Base-by-base conservation (phyloP, 2,888 invertebrate genomes). In the Monoplex corrugatus region DNA sequence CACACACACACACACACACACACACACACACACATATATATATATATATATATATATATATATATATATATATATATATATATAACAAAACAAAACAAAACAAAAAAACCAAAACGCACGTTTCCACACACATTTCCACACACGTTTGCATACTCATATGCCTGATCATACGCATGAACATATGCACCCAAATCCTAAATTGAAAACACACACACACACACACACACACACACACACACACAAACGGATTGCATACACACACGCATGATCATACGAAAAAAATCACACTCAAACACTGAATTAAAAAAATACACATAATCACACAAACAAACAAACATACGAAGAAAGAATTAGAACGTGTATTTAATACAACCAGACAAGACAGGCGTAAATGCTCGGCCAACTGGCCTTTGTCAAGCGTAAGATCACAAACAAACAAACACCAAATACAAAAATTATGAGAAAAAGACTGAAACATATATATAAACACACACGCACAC, bases 141-240 rank as follows among this genome's bases (percentile, higher is more conserved):
- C 38, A 38, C 8, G 35, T 78, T 5, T 38, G 5, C 68, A 68
- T 6, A 68, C 68, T 19, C 28, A 68, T 28, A 16, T 28, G 5
- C 68, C 8, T 28, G 28, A 10, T 19, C 68, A n/a, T 28, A 68
- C n/a, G 28, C 68, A 68, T 28, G 28, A 10, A 68, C 68, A 68
- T 6, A 68, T 6, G 28, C 68, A 68, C 68, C 8, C 19, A 68
- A 10, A 68, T 6, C 13, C 19, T 5, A 5, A 68, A 5, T 5
- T 68, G 28, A 10, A 28, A 5, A n/a, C 68, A 68, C 19, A n/a
- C 68, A 68, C n/a, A 28, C 68, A 68, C 19, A 5, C 68, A 68
- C 68, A 68, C 68, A 68, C n/a, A 68, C 68, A 68, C 68, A 28
- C 68, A 68, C n/a, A 68, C 68, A 68, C n/a, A n/a, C n/a, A 68